Conservation (phyloP, 2,888 invertebrate genomes). For the Cinara cedri region DNA sequence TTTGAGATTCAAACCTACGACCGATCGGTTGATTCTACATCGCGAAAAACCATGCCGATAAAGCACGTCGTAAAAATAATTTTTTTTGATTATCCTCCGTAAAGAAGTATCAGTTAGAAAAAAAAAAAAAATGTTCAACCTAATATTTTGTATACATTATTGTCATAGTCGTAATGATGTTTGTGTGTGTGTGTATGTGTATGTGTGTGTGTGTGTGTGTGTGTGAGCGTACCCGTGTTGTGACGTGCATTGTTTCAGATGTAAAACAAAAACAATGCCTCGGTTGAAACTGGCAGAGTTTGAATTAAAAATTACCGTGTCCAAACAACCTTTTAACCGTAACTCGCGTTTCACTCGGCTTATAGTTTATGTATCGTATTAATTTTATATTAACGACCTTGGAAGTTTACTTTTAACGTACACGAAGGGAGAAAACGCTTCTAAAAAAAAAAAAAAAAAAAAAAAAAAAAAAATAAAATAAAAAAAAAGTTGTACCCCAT, state of each 20-base stretch:
- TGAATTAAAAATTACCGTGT: constrained; percentile 26
- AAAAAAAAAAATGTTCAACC: not conserved
- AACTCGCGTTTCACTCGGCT: not conserved
- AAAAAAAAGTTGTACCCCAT: not conserved
- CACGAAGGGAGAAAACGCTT: not conserved
- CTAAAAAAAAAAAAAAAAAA: not conserved
- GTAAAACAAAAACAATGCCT: not conserved
- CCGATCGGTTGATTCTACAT: too few species aligned
- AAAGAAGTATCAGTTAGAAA: too few species aligned
- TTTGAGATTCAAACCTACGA: too few species aligned
- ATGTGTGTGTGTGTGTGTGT: not conserved
- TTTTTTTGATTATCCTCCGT: too few species aligned
- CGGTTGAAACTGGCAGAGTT: not conserved
- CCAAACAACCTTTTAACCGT: constrained; percentile 18
- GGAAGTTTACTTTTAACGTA: not conserved
- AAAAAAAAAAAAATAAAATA: not conserved
- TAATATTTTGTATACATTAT: not conserved
- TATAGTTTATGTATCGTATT: constrained; percentile 17
- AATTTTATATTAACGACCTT: constrained; percentile 31
- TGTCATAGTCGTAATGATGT: too few species aligned
- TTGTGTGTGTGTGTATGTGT: too few species aligned
- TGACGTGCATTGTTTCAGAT: not conserved
- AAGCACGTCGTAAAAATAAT: too few species aligned
- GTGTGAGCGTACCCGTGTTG: not conserved
- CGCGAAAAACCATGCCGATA: too few species aligned